These are phyloP conservation scores for Oncorhynchus clarkii DNA, from an alignment of 2,113 vertebrate genomes.

Conservation along the genomic window DNA sequence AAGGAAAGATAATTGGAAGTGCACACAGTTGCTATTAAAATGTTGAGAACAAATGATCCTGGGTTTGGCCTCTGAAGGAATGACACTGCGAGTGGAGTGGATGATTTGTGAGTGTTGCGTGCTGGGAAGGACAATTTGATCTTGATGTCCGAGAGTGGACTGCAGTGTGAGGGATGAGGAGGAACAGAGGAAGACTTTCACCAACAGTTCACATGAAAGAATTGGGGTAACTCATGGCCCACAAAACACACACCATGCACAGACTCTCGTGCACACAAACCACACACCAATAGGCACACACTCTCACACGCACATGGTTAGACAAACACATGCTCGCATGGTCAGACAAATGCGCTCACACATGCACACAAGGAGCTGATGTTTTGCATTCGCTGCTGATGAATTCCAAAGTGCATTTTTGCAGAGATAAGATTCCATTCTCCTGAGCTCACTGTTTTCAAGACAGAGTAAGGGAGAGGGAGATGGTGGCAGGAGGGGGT, in stretches of 20 bases:
- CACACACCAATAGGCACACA: conserved; percentile 15
- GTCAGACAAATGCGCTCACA: conserved; percentile 13
- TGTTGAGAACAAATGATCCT: not conserved
- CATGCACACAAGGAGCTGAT: conserved; percentile 33
- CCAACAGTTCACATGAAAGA: conserved; percentile 1
- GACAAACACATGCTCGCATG: conserved; percentile 3
- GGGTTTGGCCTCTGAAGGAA: conserved; percentile 20
- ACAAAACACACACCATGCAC: not conserved
- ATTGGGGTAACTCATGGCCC: not conserved
- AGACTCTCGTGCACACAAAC: not conserved
- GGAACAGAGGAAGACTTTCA: conserved; percentile 17
- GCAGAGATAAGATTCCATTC: conserved; percentile 69
- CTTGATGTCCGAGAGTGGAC: conserved; percentile 36
- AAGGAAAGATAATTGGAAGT: not conserved
- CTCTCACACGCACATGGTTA: conserved; percentile 14
- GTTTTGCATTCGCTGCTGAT: conserved; percentile 50
- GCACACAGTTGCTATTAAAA: not conserved
- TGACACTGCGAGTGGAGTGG: conserved; percentile 43
- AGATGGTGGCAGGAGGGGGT: conserved; percentile 14
- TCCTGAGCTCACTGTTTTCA: conserved; percentile 62
- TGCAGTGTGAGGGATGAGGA: conserved; percentile 4
- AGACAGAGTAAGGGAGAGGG: conserved; percentile 18
- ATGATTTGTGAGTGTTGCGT: conserved; percentile 54
- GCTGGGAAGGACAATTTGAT: conserved; percentile 48
- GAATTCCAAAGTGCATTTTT: conserved; percentile 64